These are phyloP conservation scores for Melieria crassipennis DNA, from an alignment of 2,888 invertebrate genomes.

Conservation along the genomic window DNA sequence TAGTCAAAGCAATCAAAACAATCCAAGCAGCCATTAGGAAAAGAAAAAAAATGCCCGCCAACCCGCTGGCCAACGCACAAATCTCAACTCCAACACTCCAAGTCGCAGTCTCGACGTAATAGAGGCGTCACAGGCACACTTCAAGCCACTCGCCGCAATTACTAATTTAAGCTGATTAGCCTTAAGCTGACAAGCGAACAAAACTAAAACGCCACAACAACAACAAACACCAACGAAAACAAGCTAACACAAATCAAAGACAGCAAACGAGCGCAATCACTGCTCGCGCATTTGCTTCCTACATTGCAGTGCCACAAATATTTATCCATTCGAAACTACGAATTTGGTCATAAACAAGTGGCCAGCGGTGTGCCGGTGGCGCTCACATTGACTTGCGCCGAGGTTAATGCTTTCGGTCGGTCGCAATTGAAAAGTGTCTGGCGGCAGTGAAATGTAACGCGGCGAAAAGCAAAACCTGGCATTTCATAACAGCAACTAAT, in stretches of 20 bases:
- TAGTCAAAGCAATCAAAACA: too few relatives aligned
- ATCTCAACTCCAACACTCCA: too few relatives aligned
- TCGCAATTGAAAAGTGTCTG: not conserved
- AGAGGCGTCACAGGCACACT: too few relatives aligned
- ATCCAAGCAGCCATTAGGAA: too few relatives aligned
- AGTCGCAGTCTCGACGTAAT: too few relatives aligned
- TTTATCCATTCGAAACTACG: not conserved
- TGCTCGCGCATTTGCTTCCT: slow-evolving; percentile 13
- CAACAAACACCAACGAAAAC: not conserved
- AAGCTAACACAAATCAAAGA: not conserved
- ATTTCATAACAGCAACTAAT: too few relatives aligned
- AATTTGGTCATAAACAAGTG: slow-evolving; percentile 1
- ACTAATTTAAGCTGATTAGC: too few relatives aligned
- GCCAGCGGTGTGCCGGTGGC: not conserved
- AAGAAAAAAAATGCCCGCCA: too few relatives aligned
- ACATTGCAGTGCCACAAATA: not conserved
- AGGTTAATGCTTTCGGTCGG: slow-evolving; percentile 20
- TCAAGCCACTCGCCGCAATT: too few relatives aligned
- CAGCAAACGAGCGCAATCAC: not conserved
- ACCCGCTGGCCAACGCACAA: too few relatives aligned
- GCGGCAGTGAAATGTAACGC: not conserved
- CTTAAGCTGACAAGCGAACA: slow-evolving; percentile 19
- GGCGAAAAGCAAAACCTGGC: not conserved
- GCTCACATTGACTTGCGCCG: slow-evolving; percentile 4
- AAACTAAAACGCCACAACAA: not conserved